These are phyloP conservation scores for Arenaria interpres DNA, from an alignment of 2,113 vertebrate species.

Conservation along the genomic window DNA sequence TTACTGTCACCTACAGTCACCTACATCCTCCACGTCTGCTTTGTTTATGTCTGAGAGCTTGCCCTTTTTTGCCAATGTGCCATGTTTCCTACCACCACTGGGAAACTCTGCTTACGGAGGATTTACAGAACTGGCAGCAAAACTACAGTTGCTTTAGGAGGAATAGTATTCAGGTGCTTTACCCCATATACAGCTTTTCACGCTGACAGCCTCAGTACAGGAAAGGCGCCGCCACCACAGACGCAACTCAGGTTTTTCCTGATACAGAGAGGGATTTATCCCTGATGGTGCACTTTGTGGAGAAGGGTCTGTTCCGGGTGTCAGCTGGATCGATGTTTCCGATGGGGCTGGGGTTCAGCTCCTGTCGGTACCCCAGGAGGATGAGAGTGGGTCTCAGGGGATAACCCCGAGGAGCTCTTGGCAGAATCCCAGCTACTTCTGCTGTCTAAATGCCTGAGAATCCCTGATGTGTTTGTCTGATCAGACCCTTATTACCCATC, in stretches of 20 bases:
- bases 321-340: background rate
- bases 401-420: background rate
- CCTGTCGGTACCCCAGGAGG: background rate
- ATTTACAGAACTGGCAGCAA: background rate
- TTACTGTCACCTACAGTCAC: background rate
- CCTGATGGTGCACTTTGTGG: background rate
- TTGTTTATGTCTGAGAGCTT: background rate
- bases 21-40: accelerated
- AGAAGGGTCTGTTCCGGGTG: background rate
- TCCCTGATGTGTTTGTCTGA: background rate
- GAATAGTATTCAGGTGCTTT: background rate
- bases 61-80: background rate
- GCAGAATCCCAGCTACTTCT: background rate
- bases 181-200: background rate
- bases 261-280: background rate
- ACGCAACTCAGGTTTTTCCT: background rate
- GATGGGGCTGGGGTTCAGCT: background rate
- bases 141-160: background rate
- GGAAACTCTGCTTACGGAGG: accelerated
- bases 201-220: background rate
- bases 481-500: background rate
- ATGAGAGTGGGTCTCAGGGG: background rate
- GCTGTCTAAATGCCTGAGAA: background rate
- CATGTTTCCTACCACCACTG: background rate
- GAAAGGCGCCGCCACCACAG: background rate